These are phyloP conservation scores for Tympanuchus pallidicinctus DNA, from an alignment of 2,113 vertebrate genomes.

Conservation along the genomic window DNA sequence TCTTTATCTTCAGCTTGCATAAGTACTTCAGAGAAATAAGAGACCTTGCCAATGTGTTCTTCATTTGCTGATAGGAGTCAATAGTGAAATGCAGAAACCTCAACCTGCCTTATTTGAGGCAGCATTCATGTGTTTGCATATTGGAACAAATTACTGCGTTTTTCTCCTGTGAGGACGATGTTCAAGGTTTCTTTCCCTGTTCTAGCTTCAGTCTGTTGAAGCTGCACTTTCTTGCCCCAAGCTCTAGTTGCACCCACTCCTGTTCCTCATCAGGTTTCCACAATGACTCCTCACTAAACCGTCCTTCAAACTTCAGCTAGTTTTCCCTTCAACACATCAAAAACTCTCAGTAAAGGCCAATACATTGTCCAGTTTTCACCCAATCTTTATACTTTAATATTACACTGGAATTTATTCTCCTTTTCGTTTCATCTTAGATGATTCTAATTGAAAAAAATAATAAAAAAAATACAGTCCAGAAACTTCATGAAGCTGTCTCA, in stretches of 20 bases:
- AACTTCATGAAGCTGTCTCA: not conserved
- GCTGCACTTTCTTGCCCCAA: not conserved
- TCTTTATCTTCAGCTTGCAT: not conserved
- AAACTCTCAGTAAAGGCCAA: not conserved
- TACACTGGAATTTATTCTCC: not conserved
- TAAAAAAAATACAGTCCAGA: not conserved
- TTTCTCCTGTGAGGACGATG: not conserved
- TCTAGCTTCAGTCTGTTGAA: not conserved
- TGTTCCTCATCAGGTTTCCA: not conserved
- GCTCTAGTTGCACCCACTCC: not conserved
- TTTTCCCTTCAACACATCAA: not conserved
- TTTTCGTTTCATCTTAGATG: not conserved
- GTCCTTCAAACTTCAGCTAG: not conserved
- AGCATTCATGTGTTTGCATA: not conserved
- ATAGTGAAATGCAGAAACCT: not conserved
- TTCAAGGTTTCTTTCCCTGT: not conserved
- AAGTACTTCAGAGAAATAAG: not conserved
- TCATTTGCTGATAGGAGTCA: not conserved
- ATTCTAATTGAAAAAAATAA: not conserved
- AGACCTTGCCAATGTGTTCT: not conserved
- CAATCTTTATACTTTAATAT: not conserved
- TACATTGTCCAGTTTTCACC: not conserved
- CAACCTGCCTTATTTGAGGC: rapidly evolving
- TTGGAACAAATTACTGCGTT: not conserved
- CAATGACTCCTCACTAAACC: not conserved